Evolutionary conservation across 2,113 vertebrate genomes (phyloP), one percentile per base, ranked within the genome.

Genomic region (Cricetomys ansorgei): DNA sequence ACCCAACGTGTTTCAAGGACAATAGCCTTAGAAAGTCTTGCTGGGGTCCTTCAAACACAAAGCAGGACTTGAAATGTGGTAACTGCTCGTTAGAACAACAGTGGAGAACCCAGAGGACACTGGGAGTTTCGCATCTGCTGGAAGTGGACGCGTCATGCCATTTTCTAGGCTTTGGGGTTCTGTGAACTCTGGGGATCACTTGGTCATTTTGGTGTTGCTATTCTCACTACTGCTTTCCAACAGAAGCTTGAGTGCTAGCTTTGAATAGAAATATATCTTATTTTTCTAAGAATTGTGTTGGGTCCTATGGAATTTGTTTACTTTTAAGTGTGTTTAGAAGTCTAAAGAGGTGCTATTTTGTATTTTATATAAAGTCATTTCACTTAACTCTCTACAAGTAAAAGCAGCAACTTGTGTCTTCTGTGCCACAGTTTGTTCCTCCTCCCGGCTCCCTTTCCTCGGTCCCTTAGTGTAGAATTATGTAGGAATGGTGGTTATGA

Each of bases 261-360:
- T 53, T 37, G n/a, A 92, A 45, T 69, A 67, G 43, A 43, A 17
- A 43, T 37, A 65, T 21, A 83, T 80, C 43, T n/a, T 57, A 25
- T 37, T 76, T 50, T 50, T 59, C 64, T 86, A 31, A 17, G 64
- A 62, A 69, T 17, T 37, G 7, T 65, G 37, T 40, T 87, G 34
- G 79, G 31, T 19, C 4, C 29, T 43, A 12, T 8, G 37, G 55
- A 29, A 45, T 48, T 16, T 34, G 55, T 31, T 69, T 53, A 65
- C 16, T 77, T 31, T 50, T 37, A 21, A 37, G 16, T 53, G 5
- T 21, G 16, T 31, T 77, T 77, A 92, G 89, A 57, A 90, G 72
- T 81, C 27, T 43, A 83, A 65, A 43, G 40, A 92, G 37, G 53
- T 84, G 9, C 81, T 96, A 34, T 76, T 96, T 76, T 92, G 43